phyloP scores from a whole-genome alignment of 2,113 vertebrate species.

The Gobio gobio region DNA sequence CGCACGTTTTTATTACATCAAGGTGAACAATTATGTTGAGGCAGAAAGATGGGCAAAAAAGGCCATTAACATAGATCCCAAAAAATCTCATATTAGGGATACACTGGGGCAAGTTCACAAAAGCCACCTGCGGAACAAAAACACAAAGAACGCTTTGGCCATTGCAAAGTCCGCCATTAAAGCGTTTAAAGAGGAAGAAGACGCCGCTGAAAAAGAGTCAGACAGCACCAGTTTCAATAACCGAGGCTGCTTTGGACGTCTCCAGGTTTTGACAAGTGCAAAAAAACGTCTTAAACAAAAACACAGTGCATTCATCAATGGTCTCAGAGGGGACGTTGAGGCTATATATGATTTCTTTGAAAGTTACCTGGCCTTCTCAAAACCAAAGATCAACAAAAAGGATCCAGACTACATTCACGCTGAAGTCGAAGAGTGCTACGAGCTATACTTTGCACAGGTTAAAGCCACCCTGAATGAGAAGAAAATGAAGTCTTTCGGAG shows the following conservation, averaged over 20 bases:
- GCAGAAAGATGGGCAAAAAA: not conserved
- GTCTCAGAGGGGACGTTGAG: not conserved
- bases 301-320: not conserved
- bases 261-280: not conserved
- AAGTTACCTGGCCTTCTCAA: not conserved
- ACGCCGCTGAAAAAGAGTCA: not conserved
- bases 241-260: not conserved
- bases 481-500: not conserved
- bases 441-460: not conserved
- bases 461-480: not conserved
- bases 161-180: not conserved
- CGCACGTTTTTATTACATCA: not conserved
- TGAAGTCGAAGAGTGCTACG: not conserved
- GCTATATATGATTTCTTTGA: not conserved
- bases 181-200: not conserved
- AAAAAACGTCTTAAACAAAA: not conserved
- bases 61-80: not conserved
- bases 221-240: not conserved
- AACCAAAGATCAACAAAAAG: not conserved
- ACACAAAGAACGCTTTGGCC: fast-evolving
- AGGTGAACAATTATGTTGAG: not conserved
- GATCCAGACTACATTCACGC: not conserved
- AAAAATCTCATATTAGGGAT: not conserved
- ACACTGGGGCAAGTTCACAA: not conserved
- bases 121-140: not conserved